These are phyloP conservation scores for Erpornis zantholeuca DNA, from an alignment of 2,113 vertebrate genomes.

Conservation along the genomic window DNA sequence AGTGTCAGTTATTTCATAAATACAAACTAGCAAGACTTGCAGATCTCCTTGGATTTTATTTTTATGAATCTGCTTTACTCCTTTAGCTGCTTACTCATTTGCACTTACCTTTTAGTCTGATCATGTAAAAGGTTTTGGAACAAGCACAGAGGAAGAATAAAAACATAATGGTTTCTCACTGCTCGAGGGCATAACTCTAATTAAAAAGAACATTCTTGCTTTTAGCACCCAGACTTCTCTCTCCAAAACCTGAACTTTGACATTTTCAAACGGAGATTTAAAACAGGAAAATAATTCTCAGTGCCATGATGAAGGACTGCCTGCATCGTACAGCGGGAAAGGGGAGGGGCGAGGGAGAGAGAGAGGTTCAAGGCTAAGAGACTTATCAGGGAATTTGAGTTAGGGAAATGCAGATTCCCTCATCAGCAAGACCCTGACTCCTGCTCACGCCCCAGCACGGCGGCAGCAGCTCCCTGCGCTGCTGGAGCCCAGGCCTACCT, in stretches of 20 bases:
- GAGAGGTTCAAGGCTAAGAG: not conserved
- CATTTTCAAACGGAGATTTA: slow-evolving; percentile 66
- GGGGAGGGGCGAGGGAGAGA: not conserved
- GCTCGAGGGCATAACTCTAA: slow-evolving; percentile 56
- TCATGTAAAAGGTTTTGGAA: slow-evolving; percentile 58
- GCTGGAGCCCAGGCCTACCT: too few relatives aligned
- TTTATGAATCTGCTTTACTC: slow-evolving; percentile 37
- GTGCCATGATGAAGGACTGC: not conserved
- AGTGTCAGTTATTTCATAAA: slow-evolving; percentile 34
- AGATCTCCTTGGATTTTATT: not conserved
- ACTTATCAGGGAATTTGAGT: not conserved
- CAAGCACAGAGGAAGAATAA: slow-evolving; percentile 56
- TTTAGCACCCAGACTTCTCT: slow-evolving; percentile 46
- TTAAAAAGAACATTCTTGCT: slow-evolving; percentile 63
- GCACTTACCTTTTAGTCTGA: slow-evolving; percentile 53
- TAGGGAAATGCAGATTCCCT: not conserved
- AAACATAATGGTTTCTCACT: slow-evolving; percentile 60
- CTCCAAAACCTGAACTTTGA: slow-evolving; percentile 55
- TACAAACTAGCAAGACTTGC: slow-evolving; percentile 14
- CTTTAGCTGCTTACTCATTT: slow-evolving; percentile 51
- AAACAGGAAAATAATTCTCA: slow-evolving; percentile 57
- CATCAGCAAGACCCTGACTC: not conserved
- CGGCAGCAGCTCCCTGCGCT: too few relatives aligned
- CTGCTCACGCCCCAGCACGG: too few relatives aligned
- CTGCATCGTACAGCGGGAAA: not conserved